Base-by-base conservation (phyloP, 2,888 invertebrate genomes). In the Orthonychiurus folsomi region DNA sequence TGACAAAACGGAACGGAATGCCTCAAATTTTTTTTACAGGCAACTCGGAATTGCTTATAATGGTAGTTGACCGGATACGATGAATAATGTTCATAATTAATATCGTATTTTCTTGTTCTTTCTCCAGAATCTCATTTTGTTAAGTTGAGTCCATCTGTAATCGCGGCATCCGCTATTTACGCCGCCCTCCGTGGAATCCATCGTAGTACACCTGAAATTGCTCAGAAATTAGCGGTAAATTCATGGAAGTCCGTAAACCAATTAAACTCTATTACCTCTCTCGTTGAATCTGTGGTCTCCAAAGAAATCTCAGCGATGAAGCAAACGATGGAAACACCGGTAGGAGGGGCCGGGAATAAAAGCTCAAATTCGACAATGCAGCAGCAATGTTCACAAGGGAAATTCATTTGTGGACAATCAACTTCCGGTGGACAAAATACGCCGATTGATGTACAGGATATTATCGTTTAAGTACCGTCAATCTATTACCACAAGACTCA, bases 161-260 rank as follows among this genome's bases (percentile, higher is more conserved):
- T 73, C 57, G 71, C 71, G 18, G 70, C 71, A 9, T 68, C 73
- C 9, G 73, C 73, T 23, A 73, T 73, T 47, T 73, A 69, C 67
- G 69, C 73, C 5, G 73, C 73, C 20, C 65, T 73, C 62, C 69
- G 69, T 61, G 73, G 73, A 25, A 60, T 71, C 59, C 61, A 63
- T 2, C 64, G 65, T 25, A 66, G 68, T 59, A 67, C 68, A 52
- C 28, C 64, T 18, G 63, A 66, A 47, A 50, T 70, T 24, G 70
- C 66, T 1, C 20, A 56, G 1, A 65, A 63, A n/a, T 50, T 73
- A 37, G 69, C 73, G 1, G 60, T 56, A 23, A 67, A 70, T 67
- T 69, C 69, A 15, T 62, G 61, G 18, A 69, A 71, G 3, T 62
- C 62, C 12, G 54, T 66, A 21, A 70, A 73, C n/a, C 68, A 73